Evolutionary conservation across 2,888 invertebrate genomes (phyloP), one percentile per base, ranked within the genome.

Genomic region (Mactromeris polynyma): DNA sequence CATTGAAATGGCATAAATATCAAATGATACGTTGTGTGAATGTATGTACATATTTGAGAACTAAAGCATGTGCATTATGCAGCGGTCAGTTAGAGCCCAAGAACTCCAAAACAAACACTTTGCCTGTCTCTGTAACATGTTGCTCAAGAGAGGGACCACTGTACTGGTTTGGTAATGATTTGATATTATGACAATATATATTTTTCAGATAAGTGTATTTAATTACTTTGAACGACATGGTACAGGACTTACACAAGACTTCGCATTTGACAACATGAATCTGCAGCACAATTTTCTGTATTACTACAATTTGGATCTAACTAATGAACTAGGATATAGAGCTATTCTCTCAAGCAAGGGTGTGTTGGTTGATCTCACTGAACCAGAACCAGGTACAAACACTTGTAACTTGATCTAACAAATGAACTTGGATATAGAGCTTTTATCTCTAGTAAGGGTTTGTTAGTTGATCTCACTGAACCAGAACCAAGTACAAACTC

Each of bases 401-500:
- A 58, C n/a, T 4, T n/a, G 21, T 26, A n/a, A n/a, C n/a, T n/a
- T n/a, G 89, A 90, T 54, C 77, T 94, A 26, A 86, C 88, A 33
- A 94, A 94, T 73, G 58, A n/a, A 4, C 85, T 94, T 2, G 92
- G 90, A 42, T 94, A 90, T 81, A 64, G 86, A 64, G 89, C 89
- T n/a, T 85, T 94, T 19, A 81, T 94, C 14, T 89, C 89, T 21
- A 91, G 93, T n/a, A 69, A 85, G 0, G 92, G 92, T 0, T 86
- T 94, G 17, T 73, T 94, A 79, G 89, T 91, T 19, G 94, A 94
- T 79, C 82, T 94, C n/a, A 93, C 94, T 0, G 88, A 90, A 51
- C 94, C 94, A 51, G 90, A 89, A 40, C 93, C 94, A 83, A 93
- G 93, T 90, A 38, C n/a, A n/a, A n/a, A n/a, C n/a, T n/a, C n/a